Conservation (phyloP, 1,140 invertebrate genomes). For the Musca vetustissima region DNA sequence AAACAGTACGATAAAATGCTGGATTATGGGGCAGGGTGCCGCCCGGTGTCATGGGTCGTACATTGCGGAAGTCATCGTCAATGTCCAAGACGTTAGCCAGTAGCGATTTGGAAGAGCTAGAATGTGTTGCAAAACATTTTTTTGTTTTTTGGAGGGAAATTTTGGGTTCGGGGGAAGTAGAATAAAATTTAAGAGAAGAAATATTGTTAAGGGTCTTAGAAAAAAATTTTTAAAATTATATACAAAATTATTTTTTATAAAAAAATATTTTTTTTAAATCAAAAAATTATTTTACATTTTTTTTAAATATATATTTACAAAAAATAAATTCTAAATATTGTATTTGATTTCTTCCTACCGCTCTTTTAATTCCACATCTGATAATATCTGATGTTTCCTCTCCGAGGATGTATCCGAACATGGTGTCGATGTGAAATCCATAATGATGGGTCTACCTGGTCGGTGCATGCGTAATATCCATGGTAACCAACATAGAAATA, state of each 20-base stretch:
- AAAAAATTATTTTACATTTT: conserved; percentile 3
- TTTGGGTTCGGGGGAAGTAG: background rate
- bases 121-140: background rate
- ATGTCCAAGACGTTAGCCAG: conserved; percentile 93
- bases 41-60: conserved; percentile 54
- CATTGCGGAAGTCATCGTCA: conserved; percentile 83
- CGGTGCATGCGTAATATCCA: conserved; percentile 93
- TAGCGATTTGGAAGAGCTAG: conserved; percentile 77
- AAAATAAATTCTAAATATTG: background rate
- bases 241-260: too few species aligned
- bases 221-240: too few species aligned
- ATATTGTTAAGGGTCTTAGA: too few species aligned
- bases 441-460: conserved; percentile 62
- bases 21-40: conserved; percentile 59
- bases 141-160: too few species aligned
- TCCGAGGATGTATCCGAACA: conserved; percentile 60
- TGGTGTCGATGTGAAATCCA: conserved; percentile 60
- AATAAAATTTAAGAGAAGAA: too few species aligned
- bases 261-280: too few species aligned
- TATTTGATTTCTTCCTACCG: conserved; percentile 55
- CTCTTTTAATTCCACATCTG: conserved; percentile 72
- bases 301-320: background rate
- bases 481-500: conserved; percentile 95
- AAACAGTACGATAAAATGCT: conserved; percentile 57
- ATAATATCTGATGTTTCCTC: conserved; percentile 70